These are phyloP conservation scores for Darevskia nairensis DNA, from an alignment of 2,797 vertebrate species.

Conservation along the genomic window DNA sequence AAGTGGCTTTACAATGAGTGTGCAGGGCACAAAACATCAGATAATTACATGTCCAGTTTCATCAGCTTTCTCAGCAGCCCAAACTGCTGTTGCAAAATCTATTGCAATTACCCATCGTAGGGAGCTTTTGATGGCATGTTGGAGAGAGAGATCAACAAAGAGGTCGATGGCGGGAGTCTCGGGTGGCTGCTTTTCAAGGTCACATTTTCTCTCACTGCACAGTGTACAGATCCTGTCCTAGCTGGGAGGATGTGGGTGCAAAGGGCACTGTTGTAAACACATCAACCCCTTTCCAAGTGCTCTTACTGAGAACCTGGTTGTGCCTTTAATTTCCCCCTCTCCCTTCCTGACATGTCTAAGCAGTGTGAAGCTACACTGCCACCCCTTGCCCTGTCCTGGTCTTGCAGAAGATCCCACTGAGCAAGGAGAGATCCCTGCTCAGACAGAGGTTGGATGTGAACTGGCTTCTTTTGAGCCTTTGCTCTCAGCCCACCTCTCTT, in stretches of 20 bases:
- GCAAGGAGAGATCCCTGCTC: too few species aligned
- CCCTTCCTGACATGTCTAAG: neutral
- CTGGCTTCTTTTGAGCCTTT: too few species aligned
- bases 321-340: neutral
- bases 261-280: neutral
- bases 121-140: neutral
- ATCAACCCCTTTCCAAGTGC: neutral
- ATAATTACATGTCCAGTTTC: neutral
- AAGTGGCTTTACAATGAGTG: neutral
- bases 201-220: neutral
- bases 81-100: slow-evolving; percentile 10
- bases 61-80: neutral
- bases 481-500: too few species aligned
- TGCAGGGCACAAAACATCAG: neutral
- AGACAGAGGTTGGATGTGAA: too few species aligned
- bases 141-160: neutral
- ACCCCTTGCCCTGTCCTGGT: too few species aligned
- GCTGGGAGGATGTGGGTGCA: neutral
- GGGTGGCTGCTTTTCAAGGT: neutral
- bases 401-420: too few species aligned
- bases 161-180: neutral
- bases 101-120: neutral
- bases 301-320: neutral
- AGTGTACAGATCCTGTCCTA: neutral
- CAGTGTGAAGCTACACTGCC: neutral